Evolutionary conservation across 2,888 invertebrate genomes (phyloP).

Genomic region (Esperia sulphurella): DNA sequence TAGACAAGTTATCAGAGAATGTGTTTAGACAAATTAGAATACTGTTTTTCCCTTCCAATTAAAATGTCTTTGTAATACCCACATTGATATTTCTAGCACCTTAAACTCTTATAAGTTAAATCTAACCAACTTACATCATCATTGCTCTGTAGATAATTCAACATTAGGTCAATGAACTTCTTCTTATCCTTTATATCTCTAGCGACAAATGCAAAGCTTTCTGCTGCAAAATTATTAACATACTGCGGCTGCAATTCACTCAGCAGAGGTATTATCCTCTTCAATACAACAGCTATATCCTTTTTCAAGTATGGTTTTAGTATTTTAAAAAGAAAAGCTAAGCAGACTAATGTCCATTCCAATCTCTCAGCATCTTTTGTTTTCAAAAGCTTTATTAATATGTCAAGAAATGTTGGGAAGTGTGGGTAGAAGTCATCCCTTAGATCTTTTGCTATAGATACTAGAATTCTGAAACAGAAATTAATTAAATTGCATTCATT

Average conservation of each 20-base stretch:
- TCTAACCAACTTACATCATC: conserved; percentile 80
- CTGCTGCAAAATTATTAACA: conserved; percentile 95
- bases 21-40: too few species aligned
- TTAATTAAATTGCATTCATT: too few species aligned
- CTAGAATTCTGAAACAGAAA: conserved; percentile 82
- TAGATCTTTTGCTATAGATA: conserved; percentile 92
- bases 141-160: conserved; percentile 82
- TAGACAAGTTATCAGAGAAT: too few species aligned
- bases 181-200: conserved; percentile 91
- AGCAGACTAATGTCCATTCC: conserved; percentile 90
- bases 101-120: not conserved
- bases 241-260: conserved; percentile 89
- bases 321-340: conserved; percentile 95
- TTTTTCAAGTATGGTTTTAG: conserved; percentile 90
- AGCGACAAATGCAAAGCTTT: conserved; percentile 97
- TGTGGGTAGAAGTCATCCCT: conserved; percentile 93
- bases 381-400: conserved; percentile 84
- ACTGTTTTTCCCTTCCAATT: too few species aligned
- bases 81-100: not conserved
- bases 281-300: conserved; percentile 86
- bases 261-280: conserved; percentile 86
- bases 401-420: conserved; percentile 86
- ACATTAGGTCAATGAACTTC: conserved; percentile 84
- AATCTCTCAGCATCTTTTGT: conserved; percentile 90
- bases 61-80: too few species aligned